These are phyloP conservation scores for Galerucella nymphaeae DNA, from an alignment of 2,888 invertebrate genomes.

Conservation along the genomic window DNA sequence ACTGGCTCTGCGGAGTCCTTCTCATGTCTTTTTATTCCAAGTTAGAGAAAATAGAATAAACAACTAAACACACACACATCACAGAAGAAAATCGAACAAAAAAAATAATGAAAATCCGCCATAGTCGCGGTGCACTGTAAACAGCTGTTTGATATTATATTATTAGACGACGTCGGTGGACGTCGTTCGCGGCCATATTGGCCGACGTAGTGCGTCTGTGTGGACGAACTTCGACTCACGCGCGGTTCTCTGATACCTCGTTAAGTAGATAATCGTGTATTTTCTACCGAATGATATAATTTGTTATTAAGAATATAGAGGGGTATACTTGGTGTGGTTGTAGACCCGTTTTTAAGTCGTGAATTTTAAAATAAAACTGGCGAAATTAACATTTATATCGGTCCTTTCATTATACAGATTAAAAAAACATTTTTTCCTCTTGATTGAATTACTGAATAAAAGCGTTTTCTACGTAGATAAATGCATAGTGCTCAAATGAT, in stretches of 20 bases:
- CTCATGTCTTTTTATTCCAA: conserved; percentile 50
- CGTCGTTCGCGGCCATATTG: conserved; percentile 48
- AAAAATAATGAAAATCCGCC: conserved; percentile 23
- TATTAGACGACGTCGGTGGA: conserved; percentile 47
- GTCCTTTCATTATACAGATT: neutral
- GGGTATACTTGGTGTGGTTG: neutral
- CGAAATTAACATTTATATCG: neutral
- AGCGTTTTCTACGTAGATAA: no score
- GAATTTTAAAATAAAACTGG: neutral
- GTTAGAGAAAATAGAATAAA: conserved; percentile 32
- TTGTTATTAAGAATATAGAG: neutral
- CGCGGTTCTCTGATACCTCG: conserved; percentile 13
- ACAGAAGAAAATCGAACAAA: conserved; percentile 22
- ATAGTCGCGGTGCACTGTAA: conserved; percentile 51
- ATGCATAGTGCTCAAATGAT: no score
- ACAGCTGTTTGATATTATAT: conserved; percentile 15
- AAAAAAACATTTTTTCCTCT: no score
- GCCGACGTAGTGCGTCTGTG: conserved; percentile 36
- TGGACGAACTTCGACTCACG: conserved; percentile 9
- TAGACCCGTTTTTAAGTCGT: neutral
- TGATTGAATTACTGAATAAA: no score
- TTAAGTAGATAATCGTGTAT: conserved; percentile 10
- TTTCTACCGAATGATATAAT: neutral
- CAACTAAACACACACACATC: conserved; percentile 37
- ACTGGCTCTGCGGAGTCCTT: conserved; percentile 57